These are phyloP conservation scores for Drosophila hamatofila DNA, from an alignment of 2,888 invertebrate genomes.

Conservation along the genomic window DNA sequence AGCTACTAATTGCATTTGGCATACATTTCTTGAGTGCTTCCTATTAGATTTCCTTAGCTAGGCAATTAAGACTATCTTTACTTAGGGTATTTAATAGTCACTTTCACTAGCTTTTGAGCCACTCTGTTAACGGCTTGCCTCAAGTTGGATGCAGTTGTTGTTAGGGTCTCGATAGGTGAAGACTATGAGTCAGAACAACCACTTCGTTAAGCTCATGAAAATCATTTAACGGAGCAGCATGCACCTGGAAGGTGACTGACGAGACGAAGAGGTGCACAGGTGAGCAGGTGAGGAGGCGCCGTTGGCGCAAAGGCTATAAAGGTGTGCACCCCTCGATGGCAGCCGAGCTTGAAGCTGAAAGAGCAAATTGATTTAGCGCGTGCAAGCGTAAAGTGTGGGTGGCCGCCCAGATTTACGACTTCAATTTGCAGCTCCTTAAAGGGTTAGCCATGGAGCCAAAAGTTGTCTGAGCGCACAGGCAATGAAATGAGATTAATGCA, in stretches of 20 bases:
- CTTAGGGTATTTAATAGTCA: constrained; percentile 32
- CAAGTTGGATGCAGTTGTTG: constrained; percentile 62
- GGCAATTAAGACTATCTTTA: not conserved
- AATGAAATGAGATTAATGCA: constrained; percentile 81
- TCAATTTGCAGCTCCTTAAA: constrained; percentile 17
- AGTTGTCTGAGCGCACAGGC: constrained; percentile 34
- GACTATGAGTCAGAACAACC: constrained; percentile 35
- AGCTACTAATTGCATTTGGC: not conserved
- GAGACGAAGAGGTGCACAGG: constrained; percentile 6
- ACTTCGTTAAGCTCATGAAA: constrained; percentile 81
- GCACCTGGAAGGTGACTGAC: constrained; percentile 43
- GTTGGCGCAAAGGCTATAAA: constrained; percentile 61
- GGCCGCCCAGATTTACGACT: constrained; percentile 55
- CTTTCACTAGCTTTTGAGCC: not conserved
- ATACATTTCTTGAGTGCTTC: not conserved
- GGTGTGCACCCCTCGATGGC: constrained; percentile 44
- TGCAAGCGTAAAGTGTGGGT: constrained; percentile 68
- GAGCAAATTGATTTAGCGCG: constrained; percentile 82
- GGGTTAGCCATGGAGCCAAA: constrained; percentile 29
- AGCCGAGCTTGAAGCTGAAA: constrained; percentile 54
- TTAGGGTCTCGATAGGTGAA: constrained; percentile 41
- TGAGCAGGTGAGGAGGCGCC: constrained; percentile 31
- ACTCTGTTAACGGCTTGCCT: not conserved
- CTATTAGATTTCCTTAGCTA: not conserved
- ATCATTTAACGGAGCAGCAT: constrained; percentile 72